Percentiles rank a stretch among this genome's conserved stretches.
phyloP scores from a whole-genome alignment of 2,797 vertebrate species.

The Xenopus petersii region DNA sequence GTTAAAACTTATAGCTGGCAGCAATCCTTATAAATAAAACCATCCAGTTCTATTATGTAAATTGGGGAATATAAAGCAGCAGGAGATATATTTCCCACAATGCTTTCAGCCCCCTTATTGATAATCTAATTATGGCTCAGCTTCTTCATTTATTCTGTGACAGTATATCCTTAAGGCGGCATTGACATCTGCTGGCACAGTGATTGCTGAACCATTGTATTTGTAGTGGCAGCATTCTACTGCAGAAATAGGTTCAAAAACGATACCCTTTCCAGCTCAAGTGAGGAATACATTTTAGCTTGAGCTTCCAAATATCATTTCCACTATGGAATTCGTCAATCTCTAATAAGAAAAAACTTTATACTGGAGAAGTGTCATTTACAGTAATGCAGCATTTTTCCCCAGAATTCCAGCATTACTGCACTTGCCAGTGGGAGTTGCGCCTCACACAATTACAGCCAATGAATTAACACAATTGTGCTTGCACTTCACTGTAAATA shows the following conservation, averaged over 20 bases:
- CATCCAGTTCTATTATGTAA: slow-evolving; percentile 55
- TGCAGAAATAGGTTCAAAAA: slow-evolving; percentile 13
- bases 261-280: background rate
- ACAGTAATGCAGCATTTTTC: too few species aligned
- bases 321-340: background rate
- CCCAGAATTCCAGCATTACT: too few species aligned
- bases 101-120: slow-evolving; percentile 25
- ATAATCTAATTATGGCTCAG: slow-evolving; percentile 37
- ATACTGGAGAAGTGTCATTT: too few species aligned
- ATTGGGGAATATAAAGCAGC: slow-evolving; percentile 50
- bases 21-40: slow-evolving; percentile 49
- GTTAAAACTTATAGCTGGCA: background rate
- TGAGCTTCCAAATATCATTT: too few species aligned
- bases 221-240: slow-evolving; percentile 4
- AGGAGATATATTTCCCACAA: slow-evolving; percentile 4
- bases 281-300: background rate
- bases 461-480: too few species aligned
- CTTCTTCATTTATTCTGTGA: slow-evolving; percentile 39
- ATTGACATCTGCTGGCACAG: slow-evolving; percentile 56
- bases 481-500: too few species aligned
- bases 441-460: too few species aligned
- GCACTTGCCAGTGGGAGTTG: too few species aligned
- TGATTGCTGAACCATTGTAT: slow-evolving; percentile 32
- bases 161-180: slow-evolving; percentile 40
- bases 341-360: too few species aligned